Evolutionary conservation across 2,797 vertebrate species (phyloP).

Genomic region (Danio jaintianensis): DNA sequence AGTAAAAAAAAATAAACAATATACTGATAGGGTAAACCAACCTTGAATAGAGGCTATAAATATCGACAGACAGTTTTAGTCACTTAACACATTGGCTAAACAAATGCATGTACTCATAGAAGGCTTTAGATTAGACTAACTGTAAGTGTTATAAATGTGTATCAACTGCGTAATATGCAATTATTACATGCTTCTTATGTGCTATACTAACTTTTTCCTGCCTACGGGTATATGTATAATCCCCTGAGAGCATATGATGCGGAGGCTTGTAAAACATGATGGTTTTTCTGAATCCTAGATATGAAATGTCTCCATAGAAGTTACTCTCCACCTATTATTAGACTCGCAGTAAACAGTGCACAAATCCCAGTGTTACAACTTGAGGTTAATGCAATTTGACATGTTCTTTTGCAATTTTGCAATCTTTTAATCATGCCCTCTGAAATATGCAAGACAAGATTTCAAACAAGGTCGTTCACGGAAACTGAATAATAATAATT

Average conservation of each 20-base stretch:
- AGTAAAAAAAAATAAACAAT: slow-evolving; percentile 53
- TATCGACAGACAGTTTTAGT: slow-evolving; percentile 8
- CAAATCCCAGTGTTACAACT: slow-evolving; percentile 29
- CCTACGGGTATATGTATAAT: neutral
- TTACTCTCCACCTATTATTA: slow-evolving; percentile 29
- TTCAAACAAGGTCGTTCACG: slow-evolving; percentile 44
- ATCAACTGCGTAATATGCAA: neutral
- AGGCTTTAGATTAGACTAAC: neutral
- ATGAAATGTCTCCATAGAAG: slow-evolving; percentile 2
- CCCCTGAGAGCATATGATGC: neutral
- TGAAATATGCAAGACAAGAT: slow-evolving; percentile 52
- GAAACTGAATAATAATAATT: slow-evolving; percentile 2
- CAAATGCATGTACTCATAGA: neutral
- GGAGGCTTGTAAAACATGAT: slow-evolving; percentile 9
- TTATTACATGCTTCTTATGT: neutral
- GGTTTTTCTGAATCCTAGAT: slow-evolving; percentile 4
- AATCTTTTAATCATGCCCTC: slow-evolving; percentile 58
- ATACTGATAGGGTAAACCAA: slow-evolving; percentile 56
- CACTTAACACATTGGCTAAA: neutral
- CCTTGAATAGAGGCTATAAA: slow-evolving; percentile 27
- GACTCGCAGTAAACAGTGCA: slow-evolving; percentile 42
- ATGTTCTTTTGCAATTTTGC: slow-evolving; percentile 52
- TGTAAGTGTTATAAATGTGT: neutral
- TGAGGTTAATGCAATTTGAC: slow-evolving; percentile 62
- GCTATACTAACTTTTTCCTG: neutral